Evolutionary conservation across 1,140 invertebrate genomes (phyloP), one percentile per base, ranked within the genome.

Genomic region (Temnothorax longispinosus): DNA sequence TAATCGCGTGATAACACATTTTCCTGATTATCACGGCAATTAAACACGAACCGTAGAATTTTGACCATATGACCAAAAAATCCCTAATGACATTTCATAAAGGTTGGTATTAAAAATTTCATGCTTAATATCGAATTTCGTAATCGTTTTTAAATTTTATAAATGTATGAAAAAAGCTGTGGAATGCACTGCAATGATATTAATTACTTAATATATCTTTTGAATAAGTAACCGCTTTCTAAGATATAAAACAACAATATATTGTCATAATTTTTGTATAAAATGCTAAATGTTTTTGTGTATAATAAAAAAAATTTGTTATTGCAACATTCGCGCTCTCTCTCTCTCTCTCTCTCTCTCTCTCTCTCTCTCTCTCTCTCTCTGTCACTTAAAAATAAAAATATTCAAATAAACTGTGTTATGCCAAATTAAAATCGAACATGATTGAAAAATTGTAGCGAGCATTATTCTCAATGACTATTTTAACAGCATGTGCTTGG

Each of bases 1-100:
- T 74, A 75, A 74, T 84, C 41, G 27, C 2, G n/a, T 60, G 69
- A 74, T 41, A 74, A 81, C 64, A 81, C 35, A 44, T 82, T 72
- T 35, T 60, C 80, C 38, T 74, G 54, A 75, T 84, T 58, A 74
- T 82, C 67, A 21, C 32, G 38, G 41, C 27, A 75, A 84, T 75
- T 75, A 84, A 82, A 38, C 3, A 41, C 5, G 8, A 18, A 50
- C 27, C 27, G 52, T 72, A 58, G 3, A 82, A 84, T 60, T 41
- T 71, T 18, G 38, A 69, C 35, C 15, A 10, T 15, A 0, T 27
- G 38, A 58, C 13, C 8, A n/a, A 84, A 74, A 84, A 84, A 60
- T 74, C 80, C 27, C 67, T 44, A 18, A 81, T 82, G 52, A 60
- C 41, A 32, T 74, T 74, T 74, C 41, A 21, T 47, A 82, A 38